A percentile compares a stretch with the other conserved stretches of the same genome.
phyloP scores from a whole-genome alignment of 2,797 vertebrate species.

The Coranthus polyacanthus region DNA sequence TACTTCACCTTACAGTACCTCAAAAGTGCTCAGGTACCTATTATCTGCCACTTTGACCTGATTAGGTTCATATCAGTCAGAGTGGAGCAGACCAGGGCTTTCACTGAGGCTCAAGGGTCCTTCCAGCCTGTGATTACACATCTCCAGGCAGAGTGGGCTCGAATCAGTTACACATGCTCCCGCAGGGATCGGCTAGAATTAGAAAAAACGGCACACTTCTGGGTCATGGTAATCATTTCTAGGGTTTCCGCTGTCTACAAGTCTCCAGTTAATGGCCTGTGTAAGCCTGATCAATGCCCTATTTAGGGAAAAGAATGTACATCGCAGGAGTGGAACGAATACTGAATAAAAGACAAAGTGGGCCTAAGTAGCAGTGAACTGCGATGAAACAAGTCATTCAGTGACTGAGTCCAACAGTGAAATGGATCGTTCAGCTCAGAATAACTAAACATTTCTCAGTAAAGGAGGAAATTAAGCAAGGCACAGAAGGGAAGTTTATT shows the following conservation, averaged over 20 bases:
- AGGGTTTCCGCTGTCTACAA: neutral
- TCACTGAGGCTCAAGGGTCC: neutral
- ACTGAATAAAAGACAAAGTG: conserved; percentile 14
- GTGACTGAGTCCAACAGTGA: neutral
- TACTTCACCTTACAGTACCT: conserved; percentile 96
- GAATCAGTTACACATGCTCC: neutral
- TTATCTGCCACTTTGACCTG: neutral
- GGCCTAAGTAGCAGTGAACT: neutral
- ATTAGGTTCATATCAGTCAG: neutral
- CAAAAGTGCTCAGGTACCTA: conserved; percentile 86
- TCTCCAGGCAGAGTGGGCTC: neutral
- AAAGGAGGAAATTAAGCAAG: neutral
- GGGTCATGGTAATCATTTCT: neutral
- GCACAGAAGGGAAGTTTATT: neutral
- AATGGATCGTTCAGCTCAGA: conserved; percentile 6
- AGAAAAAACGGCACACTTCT: neutral
- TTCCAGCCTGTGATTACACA: neutral
- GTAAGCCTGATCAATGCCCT: neutral
- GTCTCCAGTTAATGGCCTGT: conserved; percentile 3
- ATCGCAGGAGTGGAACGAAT: neutral
- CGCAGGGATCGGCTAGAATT: neutral
- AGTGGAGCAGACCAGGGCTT: neutral
- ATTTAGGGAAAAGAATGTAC: conserved; percentile 1
- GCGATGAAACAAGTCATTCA: conserved; percentile 1
- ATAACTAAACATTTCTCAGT: conserved; percentile 1